Evolutionary conservation across 2,888 invertebrate genomes (phyloP).

Genomic region (Caenorhabditis macrosperma): DNA sequence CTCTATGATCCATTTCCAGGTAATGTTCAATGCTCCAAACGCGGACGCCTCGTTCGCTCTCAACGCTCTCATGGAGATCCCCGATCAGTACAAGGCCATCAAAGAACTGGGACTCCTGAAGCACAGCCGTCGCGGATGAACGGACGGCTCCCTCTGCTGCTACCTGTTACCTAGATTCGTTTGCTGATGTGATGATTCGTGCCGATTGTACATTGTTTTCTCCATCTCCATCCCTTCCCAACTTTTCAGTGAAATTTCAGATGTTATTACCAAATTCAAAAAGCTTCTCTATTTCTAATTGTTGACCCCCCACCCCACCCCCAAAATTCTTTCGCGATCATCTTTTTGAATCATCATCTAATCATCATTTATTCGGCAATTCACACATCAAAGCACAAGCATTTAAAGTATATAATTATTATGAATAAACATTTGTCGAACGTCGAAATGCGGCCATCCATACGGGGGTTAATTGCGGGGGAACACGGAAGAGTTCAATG

Average conservation of each 20-base stretch:
- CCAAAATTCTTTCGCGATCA: conserved; percentile 46
- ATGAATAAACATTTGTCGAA: conserved; percentile 51
- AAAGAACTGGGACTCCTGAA: conserved; percentile 78
- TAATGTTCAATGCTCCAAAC: conserved; percentile 80
- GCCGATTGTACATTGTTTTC: conserved; percentile 23
- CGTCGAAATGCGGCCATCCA: conserved; percentile 11
- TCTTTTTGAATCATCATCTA: conserved; percentile 3
- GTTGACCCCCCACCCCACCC: conserved; percentile 27
- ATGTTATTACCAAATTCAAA: conserved; percentile 11
- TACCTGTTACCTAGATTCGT: conserved; percentile 35
- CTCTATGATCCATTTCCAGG: conserved; percentile 62
- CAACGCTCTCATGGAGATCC: conserved; percentile 83
- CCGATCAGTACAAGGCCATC: conserved; percentile 76
- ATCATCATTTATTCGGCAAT: conserved; percentile 30
- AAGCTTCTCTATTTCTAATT: background rate
- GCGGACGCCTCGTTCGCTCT: conserved; percentile 82
- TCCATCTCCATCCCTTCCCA: too few species aligned
- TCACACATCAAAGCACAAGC: conserved; percentile 34
- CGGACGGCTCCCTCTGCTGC: background rate
- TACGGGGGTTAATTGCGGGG: conserved; percentile 36
- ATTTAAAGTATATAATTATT: conserved; percentile 40
- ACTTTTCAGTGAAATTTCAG: conserved; percentile 17
- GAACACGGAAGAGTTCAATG: conserved; percentile 44
- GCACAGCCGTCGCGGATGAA: conserved; percentile 73
- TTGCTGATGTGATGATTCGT: conserved; percentile 29